A percentile compares a stretch with the other conserved stretches of the same genome.
phyloP scores from a whole-genome alignment of 2,888 invertebrate genomes.

The Chironomus riparius region DNA sequence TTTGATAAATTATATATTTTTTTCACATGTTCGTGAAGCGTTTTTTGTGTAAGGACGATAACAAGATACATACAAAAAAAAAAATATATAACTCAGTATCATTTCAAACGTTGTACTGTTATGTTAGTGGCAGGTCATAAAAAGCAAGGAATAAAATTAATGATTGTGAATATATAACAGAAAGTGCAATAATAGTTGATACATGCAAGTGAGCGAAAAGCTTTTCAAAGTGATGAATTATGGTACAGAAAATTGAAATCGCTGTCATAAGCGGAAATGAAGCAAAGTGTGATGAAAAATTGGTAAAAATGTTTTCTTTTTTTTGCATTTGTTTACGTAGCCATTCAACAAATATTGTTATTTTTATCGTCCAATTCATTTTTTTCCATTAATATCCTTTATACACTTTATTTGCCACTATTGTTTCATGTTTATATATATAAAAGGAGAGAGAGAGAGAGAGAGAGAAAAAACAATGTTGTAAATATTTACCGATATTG shows the following conservation, averaged over 20 bases:
- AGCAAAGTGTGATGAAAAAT: not conserved
- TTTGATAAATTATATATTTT: not conserved
- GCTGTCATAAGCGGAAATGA: conserved; percentile 14
- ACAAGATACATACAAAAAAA: not conserved
- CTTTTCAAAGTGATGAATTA: not conserved
- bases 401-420: too few relatives aligned
- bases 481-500: not conserved
- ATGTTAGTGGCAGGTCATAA: not conserved
- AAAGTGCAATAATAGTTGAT: not conserved
- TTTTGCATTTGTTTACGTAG: not conserved
- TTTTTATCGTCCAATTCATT: too few relatives aligned
- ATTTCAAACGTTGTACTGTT: not conserved
- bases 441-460: not conserved
- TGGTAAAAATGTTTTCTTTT: not conserved
- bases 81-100: not conserved
- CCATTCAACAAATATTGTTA: not conserved
- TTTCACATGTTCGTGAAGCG: too few relatives aligned
- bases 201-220: not conserved
- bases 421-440: too few relatives aligned
- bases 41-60: too few relatives aligned
- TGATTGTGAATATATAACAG: not conserved
- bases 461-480: too few relatives aligned
- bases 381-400: too few relatives aligned
- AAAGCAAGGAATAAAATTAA: not conserved
- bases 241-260: conserved; percentile 19